Evolutionary conservation across 2,888 invertebrate genomes (phyloP), one percentile per base, ranked within the genome.

Genomic region (Hedychridium roseum): DNA sequence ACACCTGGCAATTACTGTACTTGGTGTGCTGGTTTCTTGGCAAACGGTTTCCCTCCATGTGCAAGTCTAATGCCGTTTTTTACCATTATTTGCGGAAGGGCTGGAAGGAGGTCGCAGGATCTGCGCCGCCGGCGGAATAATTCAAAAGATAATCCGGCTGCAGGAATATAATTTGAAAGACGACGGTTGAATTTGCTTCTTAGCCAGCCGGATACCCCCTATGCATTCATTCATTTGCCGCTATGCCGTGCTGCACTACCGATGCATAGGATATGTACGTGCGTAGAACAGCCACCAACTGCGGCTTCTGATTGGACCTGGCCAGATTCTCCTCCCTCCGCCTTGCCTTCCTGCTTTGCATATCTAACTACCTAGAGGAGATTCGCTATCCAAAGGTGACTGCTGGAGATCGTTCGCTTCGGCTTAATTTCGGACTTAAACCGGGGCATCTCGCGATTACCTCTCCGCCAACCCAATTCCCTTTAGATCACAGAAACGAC

Each of bases 311-410:
- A 71, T 71, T 72, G 70, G 58, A 60, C 57, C 60, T 45, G 66
- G 57, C 57, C 53, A 45, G 53, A 37, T 54, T 51, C 60, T 52
- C 51, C 63, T 56, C 49, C 49, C 52, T 45, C 51, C 59, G 57
- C 28, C 30, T 36, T 52, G 61, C 58, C 50, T 67, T 60, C 50
- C 61, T 64, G 64, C 60, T 71, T 70, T 68, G 72, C 71, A 71
- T 71, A 70, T 63, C 68, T 71, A 71, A 71, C 70, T 68, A 72
- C 59, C n/a, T n/a, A 46, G 47, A 54, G 63, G 60, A 57, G 57
- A n/a, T n/a, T n/a, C n/a, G n/a, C n/a, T n/a, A n/a, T n/a, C n/a
- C n/a, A n/a, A n/a, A n/a, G n/a, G n/a, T n/a, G n/a, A n/a, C n/a
- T n/a, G n/a, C n/a, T n/a, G n/a, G n/a, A n/a, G 50, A 59, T 56